Base-by-base conservation (phyloP, 2,113 vertebrate species). In the Platycercus adscitus region DNA sequence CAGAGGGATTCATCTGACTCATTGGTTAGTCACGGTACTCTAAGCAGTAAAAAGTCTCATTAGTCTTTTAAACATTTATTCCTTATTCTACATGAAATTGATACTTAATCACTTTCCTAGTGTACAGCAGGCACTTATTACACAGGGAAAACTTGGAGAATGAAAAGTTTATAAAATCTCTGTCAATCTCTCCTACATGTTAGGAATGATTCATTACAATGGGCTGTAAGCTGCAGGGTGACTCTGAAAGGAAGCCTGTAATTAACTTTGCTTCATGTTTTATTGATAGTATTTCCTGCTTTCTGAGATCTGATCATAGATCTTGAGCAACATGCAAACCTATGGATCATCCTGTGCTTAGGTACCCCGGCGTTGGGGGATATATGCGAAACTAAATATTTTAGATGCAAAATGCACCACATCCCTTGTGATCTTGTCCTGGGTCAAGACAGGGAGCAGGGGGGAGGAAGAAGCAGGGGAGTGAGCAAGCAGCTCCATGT, bases 121-220 rank as follows among this genome's bases (percentile, higher is more conserved):
- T 96, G 76, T 97, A 97, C 70, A 95, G 83, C 75, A 97, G 91
- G 86, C 81, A 91, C 89, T 96, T 98, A 97, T 80, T 97, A 96
- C 85, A 97, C 58, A 86, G 86, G 84, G 88, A 97, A 98, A 97
- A 96, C 89, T 91, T 93, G 39, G 70, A 96, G 87, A 98, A 95
- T 75, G 94, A 93, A 95, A 98, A 97, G 93, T 97, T 98, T 97
- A 97, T 97, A 96, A 98, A 98, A 98, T 97, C 91, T 93, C 95
- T 98, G 96, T 98, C 97, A 98, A 96, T 98, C 95, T 97, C 89
- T 96, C 91, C 96, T 94, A 91, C 91, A 60, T 95, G 92, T 97
- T 97, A 97, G 85, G 75, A 97, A 95, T 97, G 94, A 98, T 97
- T 98, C 97, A 98, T 98, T 98, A 95, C 95, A 97, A 98, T 94